Evolutionary conservation across 1,140 invertebrate species (phyloP).

Genomic region (Macrotrachela quadricornifera): DNA sequence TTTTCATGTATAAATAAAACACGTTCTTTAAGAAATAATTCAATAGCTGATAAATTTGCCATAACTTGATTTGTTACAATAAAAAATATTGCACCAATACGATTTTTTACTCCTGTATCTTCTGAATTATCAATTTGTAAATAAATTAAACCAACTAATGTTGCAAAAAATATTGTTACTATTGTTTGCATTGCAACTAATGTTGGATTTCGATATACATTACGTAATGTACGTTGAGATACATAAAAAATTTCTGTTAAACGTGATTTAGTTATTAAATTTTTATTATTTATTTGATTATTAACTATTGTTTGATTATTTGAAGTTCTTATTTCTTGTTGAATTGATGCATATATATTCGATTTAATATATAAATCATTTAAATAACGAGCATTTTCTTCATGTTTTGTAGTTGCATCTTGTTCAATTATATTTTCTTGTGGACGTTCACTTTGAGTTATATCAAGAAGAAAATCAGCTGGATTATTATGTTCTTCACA

Average conservation of each 20-base stretch:
- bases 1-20: slow-evolving; percentile 24
- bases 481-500: slow-evolving; percentile 28
- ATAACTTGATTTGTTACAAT: slow-evolving; percentile 28
- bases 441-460: slow-evolving; percentile 13
- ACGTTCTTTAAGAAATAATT: slow-evolving; percentile 26
- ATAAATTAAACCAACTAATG: slow-evolving; percentile 24
- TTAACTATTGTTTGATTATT: too few species aligned
- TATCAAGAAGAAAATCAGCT: slow-evolving; percentile 27
- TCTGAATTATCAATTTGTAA: slow-evolving; percentile 16
- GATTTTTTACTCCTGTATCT: slow-evolving; percentile 21
- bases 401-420: too few species aligned
- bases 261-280: neutral
- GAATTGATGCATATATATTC: neutral
- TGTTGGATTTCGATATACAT: slow-evolving; percentile 21
- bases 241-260: slow-evolving; percentile 11
- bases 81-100: slow-evolving; percentile 25
- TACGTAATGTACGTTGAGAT: slow-evolving; percentile 16
- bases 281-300: too few species aligned
- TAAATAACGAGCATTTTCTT: too few species aligned
- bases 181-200: slow-evolving; percentile 19
- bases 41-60: slow-evolving; percentile 24
- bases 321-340: too few species aligned
- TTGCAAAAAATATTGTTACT: slow-evolving; percentile 19
- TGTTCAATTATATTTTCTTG: too few species aligned
- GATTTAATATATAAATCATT: slow-evolving; percentile 9